These are phyloP conservation scores for Xiphorhynchus erythropygius DNA, from an alignment of 2,797 vertebrate genomes.

Conservation along the genomic window DNA sequence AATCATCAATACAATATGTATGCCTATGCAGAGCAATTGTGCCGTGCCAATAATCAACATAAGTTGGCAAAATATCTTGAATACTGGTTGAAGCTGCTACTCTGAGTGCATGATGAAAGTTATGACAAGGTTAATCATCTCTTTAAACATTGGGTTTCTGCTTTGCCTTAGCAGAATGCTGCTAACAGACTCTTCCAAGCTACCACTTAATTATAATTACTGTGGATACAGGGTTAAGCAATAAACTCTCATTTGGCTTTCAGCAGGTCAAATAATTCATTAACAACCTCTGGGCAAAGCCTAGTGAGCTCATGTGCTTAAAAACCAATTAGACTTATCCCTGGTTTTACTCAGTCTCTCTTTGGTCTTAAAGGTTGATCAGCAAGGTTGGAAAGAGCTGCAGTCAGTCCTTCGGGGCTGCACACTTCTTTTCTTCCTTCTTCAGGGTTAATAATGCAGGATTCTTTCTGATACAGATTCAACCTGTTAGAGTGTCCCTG, in stretches of 20 bases:
- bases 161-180: background rate
- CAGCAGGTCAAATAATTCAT: background rate
- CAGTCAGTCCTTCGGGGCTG: background rate
- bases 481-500: background rate
- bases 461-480: background rate
- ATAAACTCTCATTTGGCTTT: background rate
- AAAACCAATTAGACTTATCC: background rate
- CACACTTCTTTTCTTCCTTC: background rate
- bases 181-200: background rate
- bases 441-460: background rate
- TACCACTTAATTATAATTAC: constrained; percentile 9
- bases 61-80: background rate
- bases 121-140: background rate
- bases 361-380: background rate
- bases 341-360: background rate
- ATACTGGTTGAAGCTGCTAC: background rate
- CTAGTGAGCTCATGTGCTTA: background rate
- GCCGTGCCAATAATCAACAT: too few relatives aligned
- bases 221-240: background rate
- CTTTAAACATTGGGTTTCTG: background rate
- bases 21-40: background rate
- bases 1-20: background rate
- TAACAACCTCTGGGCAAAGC: background rate
- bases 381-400: background rate
- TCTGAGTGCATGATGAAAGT: background rate